Evolutionary conservation across 2,113 vertebrate genomes (phyloP).

Genomic region (Lutjanus erythropterus): DNA sequence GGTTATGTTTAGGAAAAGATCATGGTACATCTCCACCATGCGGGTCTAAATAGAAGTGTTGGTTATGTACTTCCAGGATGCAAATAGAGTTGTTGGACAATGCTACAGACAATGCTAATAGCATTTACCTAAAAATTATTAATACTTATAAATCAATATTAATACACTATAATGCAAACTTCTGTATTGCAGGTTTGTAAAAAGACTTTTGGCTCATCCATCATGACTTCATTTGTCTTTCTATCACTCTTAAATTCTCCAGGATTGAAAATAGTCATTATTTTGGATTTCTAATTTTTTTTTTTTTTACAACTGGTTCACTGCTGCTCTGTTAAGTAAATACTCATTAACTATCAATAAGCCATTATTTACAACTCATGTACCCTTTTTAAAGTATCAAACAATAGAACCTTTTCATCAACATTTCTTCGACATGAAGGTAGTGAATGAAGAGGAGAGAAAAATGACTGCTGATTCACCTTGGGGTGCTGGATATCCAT

Average conservation of each 20-base stretch:
- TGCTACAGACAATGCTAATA: no score
- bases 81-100: no score
- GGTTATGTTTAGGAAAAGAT: no score
- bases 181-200: no score
- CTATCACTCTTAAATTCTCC: background rate
- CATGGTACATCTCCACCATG: no score
- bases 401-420: background rate
- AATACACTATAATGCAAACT: background rate
- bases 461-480: constrained; percentile 40
- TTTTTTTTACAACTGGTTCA: no score
- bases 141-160: background rate
- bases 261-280: background rate
- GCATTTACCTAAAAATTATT: background rate
- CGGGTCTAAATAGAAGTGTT: no score
- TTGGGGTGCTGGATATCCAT: constrained; percentile 73
- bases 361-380: background rate
- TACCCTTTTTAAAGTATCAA: background rate
- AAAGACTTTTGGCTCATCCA: background rate
- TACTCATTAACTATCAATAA: background rate
- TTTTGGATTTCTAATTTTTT: no score
- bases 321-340: background rate
- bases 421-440: background rate
- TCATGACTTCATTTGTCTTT: background rate
- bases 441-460: background rate
- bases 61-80: no score